phyloP scores from a whole-genome alignment of 1,140 invertebrate species.

The Drosophila nannoptera region DNA sequence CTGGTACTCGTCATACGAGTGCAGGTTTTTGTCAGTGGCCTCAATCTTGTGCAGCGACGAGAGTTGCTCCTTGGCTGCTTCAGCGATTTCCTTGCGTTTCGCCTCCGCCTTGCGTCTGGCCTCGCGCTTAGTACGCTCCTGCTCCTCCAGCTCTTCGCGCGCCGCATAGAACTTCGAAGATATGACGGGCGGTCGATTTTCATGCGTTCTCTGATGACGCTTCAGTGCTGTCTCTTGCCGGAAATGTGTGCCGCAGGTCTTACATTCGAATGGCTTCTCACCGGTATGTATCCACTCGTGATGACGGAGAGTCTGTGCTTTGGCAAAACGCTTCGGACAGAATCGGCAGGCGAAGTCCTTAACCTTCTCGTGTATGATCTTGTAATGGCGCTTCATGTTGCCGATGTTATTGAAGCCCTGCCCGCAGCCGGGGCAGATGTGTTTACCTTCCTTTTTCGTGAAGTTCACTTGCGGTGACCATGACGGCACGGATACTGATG shows the following conservation, averaged over 20 bases:
- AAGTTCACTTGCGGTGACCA: constrained; percentile 76
- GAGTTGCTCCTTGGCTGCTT: constrained; percentile 70
- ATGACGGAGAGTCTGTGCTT: constrained; percentile 75
- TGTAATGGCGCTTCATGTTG: constrained; percentile 74
- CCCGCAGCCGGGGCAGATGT: constrained; percentile 73
- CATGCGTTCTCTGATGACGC: constrained; percentile 73
- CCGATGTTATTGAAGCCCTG: constrained; percentile 75
- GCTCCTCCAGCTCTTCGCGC: constrained; percentile 68
- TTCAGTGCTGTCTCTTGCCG: constrained; percentile 74
- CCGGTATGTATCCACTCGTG: constrained; percentile 80
- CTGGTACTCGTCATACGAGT: constrained; percentile 68
- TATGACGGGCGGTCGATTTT: constrained; percentile 68
- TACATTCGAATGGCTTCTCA: constrained; percentile 74
- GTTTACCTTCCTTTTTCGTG: constrained; percentile 75
- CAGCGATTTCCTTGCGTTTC: constrained; percentile 68
- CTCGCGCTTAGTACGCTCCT: constrained; percentile 67
- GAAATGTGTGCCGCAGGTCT: constrained; percentile 70
- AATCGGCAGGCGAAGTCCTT: constrained; percentile 76
- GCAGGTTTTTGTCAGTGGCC: constrained; percentile 52
- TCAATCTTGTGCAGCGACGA: constrained; percentile 63
- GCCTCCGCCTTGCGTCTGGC: constrained; percentile 62
- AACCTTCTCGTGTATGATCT: constrained; percentile 76
- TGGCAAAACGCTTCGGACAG: constrained; percentile 70
- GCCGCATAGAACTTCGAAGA: constrained; percentile 71
- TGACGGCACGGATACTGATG: constrained; percentile 69